Percentiles rank a stretch among this genome's conserved stretches.
Conservation (phyloP, 2,797 vertebrate genomes). For the Cyprinella venusta region DNA sequence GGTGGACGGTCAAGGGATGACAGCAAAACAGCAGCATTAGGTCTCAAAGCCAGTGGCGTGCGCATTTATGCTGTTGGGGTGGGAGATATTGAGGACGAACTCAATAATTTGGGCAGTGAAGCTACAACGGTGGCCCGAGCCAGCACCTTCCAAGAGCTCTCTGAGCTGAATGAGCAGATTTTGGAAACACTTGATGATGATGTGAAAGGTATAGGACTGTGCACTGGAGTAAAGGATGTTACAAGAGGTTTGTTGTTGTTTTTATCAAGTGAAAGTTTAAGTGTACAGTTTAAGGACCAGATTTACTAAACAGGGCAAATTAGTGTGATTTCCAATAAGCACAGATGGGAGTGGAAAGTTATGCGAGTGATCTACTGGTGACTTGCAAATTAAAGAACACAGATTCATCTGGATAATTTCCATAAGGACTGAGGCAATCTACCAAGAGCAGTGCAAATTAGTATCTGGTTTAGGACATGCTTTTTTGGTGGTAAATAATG, state of each 20-base stretch:
- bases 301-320: too few relatives aligned
- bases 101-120: conserved; percentile 84
- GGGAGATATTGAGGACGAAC: conserved; percentile 80
- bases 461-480: too few relatives aligned
- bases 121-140: conserved; percentile 81
- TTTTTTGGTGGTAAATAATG: too few relatives aligned
- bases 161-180: conserved; percentile 90
- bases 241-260: conserved; percentile 75
- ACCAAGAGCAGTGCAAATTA: too few relatives aligned
- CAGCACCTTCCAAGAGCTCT: conserved; percentile 79
- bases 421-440: too few relatives aligned
- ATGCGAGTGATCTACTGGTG: too few relatives aligned
- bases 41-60: conserved; percentile 80
- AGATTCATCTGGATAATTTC: too few relatives aligned
- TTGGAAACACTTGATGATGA: conserved; percentile 85
- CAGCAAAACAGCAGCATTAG: conserved; percentile 80
- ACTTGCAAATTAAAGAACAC: too few relatives aligned
- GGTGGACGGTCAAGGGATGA: conserved; percentile 88
- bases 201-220: conserved; percentile 81
- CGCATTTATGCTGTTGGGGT: conserved; percentile 90
- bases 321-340: too few relatives aligned
- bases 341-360: too few relatives aligned
- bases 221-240: conserved; percentile 65
- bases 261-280: background rate
- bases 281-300: background rate